Evolutionary conservation across 1,140 invertebrate genomes (phyloP), one percentile per base, ranked within the genome.

Genomic region (Oedothorax gibbosus): DNA sequence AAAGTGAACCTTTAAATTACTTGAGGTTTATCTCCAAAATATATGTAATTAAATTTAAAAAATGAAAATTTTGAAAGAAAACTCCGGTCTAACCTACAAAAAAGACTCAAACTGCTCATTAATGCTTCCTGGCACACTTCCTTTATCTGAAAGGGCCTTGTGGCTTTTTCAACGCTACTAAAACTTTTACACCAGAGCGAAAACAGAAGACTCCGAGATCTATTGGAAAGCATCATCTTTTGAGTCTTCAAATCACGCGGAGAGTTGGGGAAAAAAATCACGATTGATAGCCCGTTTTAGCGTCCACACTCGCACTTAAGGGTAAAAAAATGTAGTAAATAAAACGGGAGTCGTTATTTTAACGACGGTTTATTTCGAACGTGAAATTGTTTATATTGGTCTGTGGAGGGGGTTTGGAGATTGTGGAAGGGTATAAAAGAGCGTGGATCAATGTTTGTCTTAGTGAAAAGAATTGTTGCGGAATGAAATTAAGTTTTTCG

Each of bases 231-330:
- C 53, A 75, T 75, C 69, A 71, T 71, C 69, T 71, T 71, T 71
- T 15, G 35, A 35, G 18, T 50, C 51, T 51, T 56, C 51, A 79
- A 79, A 79, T 79, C 77, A 68, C 77, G 60, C 57, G 20, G 75
- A 11, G 18, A 54, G 64, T 54, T 64, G 35, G n/a, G 50, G 49
- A 20, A 64, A n/a, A 51, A 9, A 56, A 79, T 79, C 77, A 54
- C 62, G 68, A 79, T 79, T 79, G 77, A 79, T 79, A 79, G 77
- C 62, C 53, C 77, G 64, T 79, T 79, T 35, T 66, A 51, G 51
- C 64, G 50, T 49, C 66, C 68, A 68, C 53, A 68, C 77, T 79
- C 68, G 56, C 64, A 79, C 60, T 50, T 20, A 15, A 50, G 49
- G 21, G 0, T 11, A 51, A 71, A 12, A 50, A 14, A 51, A 71